phyloP scores from a whole-genome alignment of 2,797 vertebrate species.

The Chelon auratus region DNA sequence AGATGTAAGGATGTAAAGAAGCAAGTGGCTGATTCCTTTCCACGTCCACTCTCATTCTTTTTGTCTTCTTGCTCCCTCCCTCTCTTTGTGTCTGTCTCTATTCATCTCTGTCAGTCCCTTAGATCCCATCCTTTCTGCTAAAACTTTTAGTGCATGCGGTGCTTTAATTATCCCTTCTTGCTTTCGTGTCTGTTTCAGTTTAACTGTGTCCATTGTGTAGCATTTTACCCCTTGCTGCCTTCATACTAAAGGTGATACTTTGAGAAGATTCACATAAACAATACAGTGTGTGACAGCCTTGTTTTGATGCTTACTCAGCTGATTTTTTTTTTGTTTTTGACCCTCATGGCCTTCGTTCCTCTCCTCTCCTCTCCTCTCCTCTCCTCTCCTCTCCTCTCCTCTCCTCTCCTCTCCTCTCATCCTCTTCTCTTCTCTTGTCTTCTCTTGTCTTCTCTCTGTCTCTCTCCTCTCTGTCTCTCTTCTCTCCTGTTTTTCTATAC shows the following conservation, averaged over 20 bases:
- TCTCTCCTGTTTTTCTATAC: slow-evolving; percentile 20
- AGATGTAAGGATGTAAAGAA: background rate
- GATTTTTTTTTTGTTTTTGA: slow-evolving; percentile 8
- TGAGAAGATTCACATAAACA: slow-evolving; percentile 5
- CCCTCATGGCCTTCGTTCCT: background rate
- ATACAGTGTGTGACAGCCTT: background rate
- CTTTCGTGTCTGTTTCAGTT: background rate
- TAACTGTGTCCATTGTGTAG: slow-evolving; percentile 35
- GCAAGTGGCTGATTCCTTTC: background rate
- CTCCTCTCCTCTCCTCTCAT: background rate
- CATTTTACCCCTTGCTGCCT: slow-evolving; percentile 1
- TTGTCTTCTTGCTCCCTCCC: slow-evolving; percentile 8
- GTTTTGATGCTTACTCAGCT: slow-evolving; percentile 42
- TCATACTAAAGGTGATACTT: slow-evolving; percentile 25
- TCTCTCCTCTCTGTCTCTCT: background rate
- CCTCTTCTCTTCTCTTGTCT: slow-evolving; percentile 1
- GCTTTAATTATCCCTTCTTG: slow-evolving; percentile 42
- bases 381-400: background rate
- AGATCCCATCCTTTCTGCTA: slow-evolving; percentile 23
- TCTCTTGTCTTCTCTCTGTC: background rate
- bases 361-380: background rate
- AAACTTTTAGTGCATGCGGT: slow-evolving; percentile 32
- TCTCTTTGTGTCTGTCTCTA: slow-evolving; percentile 28
- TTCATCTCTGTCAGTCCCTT: slow-evolving; percentile 35
- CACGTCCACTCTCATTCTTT: slow-evolving; percentile 4